Evolutionary conservation across 2,888 invertebrate genomes (phyloP), one percentile per base, ranked within the genome.

Genomic region (Andrena praecox): DNA sequence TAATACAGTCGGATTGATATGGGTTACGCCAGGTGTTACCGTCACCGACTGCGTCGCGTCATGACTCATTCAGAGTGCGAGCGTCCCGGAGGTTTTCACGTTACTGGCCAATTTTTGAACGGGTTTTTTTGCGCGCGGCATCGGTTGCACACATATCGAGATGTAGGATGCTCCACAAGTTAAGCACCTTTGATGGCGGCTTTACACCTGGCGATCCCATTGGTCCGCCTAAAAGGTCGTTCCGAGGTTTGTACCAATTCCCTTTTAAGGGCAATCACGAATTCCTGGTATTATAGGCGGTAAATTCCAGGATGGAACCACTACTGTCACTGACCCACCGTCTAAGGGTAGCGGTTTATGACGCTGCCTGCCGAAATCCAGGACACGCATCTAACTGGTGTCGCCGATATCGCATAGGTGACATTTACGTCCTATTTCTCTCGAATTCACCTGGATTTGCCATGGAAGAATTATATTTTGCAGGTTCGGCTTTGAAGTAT

Each of bases 291-390:
- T 12, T 24, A 27, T 56, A 56, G 24, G 24, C 20, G 27, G 56
- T 24, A 56, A 56, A 56, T 24, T 20, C 56, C 56, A 56, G 56
- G 8, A 56, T 24, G 12, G 3, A 27, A 24, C 56, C 56, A 24
- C 56, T 7, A 5, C 56, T 56, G 24, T 24, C 24, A 27, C 56
- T 56, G 24, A 4, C 20, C 10, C 20, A 27, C 10, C 24, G 4
- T 10, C 56, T 27, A 56, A 56, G 56, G 56, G 56, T 56, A 56
- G 56, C 56, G 56, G 56, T 56, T 56, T 56, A 56, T 56, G 56
- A 56, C 27, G 56, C 4, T 12, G 54, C 56, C 27, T 56, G 56
- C 56, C 42, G 42, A 42, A 42, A 42, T 42, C 42, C 42, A 42
- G 42, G 42, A 5, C 42, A 42, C 12, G 42, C 42, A 42, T 42